Base-by-base conservation (phyloP, 1,140 invertebrate species). In the Tetranychus cinnabarinus region DNA sequence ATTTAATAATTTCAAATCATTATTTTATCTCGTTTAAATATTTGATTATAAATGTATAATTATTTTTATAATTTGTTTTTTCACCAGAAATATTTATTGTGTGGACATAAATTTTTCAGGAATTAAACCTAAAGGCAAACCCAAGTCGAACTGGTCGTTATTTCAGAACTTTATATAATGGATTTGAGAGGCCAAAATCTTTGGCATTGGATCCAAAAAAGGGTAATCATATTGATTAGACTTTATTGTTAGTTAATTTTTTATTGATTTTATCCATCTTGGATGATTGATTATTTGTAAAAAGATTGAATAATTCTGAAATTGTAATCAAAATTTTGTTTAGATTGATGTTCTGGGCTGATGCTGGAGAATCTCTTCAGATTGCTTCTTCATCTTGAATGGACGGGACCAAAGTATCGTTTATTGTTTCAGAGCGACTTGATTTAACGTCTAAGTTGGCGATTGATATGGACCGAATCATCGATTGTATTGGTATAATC, bases 401-500 rank as follows among this genome's bases (percentile, higher is more conserved):
- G 87, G 92, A 96, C 68, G 93, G 93, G 0, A 84, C 81, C 0
- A 84, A 86, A 68, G 76, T 89, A 5, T 76, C 82, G 63, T 79
- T 83, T 0, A 68, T 97, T 2, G 81, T 96, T 1, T 81, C 80
- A 0, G 83, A 85, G 47, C 39, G 39, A 56, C 79, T 97, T 6
- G 78, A 84, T 8, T 82, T 84, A 68, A 91, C 92, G 0, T 81
- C 86, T 1, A 88, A 88, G 0, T 68, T 98, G 0, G 78, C 87
- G 1, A 83, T 98, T 35, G 93, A 97, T 70, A 86, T 85, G 67
- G 68, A 1, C 87, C 87, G 79, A 82, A 85, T 61, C 86, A 91
- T 68, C 77, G 84, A 0, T 75, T 97, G 2, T 98, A 89, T 71
- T 98, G 92, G 91, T 86, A 84, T 1, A 93, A 98, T 71, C 83